Evolutionary conservation across 2,113 vertebrate species (phyloP).

Genomic region (Neomonachus schauinslandi): DNA sequence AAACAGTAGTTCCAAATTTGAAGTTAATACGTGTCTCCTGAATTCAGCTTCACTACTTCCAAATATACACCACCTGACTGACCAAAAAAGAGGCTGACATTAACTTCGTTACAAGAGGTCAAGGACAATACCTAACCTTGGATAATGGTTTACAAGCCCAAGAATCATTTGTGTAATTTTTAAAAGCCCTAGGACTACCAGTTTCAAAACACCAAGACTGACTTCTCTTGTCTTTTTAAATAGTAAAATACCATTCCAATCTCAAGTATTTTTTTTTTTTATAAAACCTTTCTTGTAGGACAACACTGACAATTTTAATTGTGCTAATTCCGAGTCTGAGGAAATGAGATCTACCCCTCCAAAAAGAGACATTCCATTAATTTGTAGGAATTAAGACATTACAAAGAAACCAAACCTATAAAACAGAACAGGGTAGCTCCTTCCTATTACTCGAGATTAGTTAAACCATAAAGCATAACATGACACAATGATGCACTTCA

Average conservation of each 20-base stretch:
- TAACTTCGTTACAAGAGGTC: slow-evolving; percentile 48
- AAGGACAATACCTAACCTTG: slow-evolving; percentile 36
- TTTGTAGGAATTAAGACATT: slow-evolving; percentile 55
- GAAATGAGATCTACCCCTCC: slow-evolving; percentile 46
- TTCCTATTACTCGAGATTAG: slow-evolving; percentile 37
- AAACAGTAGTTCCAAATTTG: slow-evolving; percentile 42
- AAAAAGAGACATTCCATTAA: slow-evolving; percentile 52
- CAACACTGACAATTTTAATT: slow-evolving; percentile 58
- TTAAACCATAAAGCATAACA: slow-evolving; percentile 51
- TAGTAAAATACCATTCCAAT: slow-evolving; percentile 58
- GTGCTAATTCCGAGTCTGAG: slow-evolving; percentile 49
- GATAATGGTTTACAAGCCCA: neutral
- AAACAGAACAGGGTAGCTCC: slow-evolving; percentile 25
- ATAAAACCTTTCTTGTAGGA: slow-evolving; percentile 42
- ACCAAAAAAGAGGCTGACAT: slow-evolving; percentile 42
- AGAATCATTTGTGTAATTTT: slow-evolving; percentile 4
- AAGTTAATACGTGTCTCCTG: slow-evolving; percentile 29
- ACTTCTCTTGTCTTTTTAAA: slow-evolving; percentile 43
- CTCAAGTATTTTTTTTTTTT: slow-evolving; percentile 21
- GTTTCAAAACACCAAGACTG: slow-evolving; percentile 61
- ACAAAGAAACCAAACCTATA: slow-evolving; percentile 34
- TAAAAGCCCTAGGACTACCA: slow-evolving; percentile 55
- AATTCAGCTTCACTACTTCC: slow-evolving; percentile 34
- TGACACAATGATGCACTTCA: slow-evolving; percentile 54
- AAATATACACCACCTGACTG: slow-evolving; percentile 39